Evolutionary conservation across 2,888 invertebrate species (phyloP), one percentile per base, ranked within the genome.

Genomic region (Palloptera scutellata): DNA sequence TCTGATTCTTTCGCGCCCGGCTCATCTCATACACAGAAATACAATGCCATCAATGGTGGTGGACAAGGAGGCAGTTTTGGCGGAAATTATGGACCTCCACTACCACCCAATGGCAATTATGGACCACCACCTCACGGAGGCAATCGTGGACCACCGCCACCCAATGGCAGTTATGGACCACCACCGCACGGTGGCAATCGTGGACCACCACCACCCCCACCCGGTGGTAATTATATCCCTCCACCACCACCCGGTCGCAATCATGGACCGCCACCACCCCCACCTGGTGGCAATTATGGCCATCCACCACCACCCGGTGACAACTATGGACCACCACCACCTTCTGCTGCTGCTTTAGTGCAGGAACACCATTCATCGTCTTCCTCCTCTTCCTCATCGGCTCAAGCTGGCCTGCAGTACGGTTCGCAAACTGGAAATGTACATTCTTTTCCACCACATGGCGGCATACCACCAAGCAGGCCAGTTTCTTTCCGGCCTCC

Each of bases 401-500:
- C 70, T 1, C 73, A 73, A 15, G 74, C 75, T n/a, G 81, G 79
- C 41, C 71, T 81, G 8, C 78, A 79, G 62, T 80, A 83, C 51
- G 84, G 81, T 17, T 72, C 78, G 13, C 76, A 79, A 1, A 78
- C 78, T 2, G 82, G 80, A 4, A 82, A 82, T 70, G 72, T 77
- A 0, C 79, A 77, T 51, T 77, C 77, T 1, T 77, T 79, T 71
- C 73, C 79, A 15, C 73, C 73, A 41, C 76, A 74, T 52, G 78
- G 78, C 17, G 74, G 74, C n/a, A 82, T 81, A 0, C 85, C 81
- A 1, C 80, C 81, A 11, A 81, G 73, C 59, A 87, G 87, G 43
- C 93, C 93, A 0, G 88, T 92, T 6, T 88, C 90, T 72, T 92
- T 92, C 81, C 87, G 92, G 57, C 91, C 92, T n/a, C 89, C 91